phyloP scores from a whole-genome alignment of 2,113 vertebrate genomes.

The Mobula hypostoma region DNA sequence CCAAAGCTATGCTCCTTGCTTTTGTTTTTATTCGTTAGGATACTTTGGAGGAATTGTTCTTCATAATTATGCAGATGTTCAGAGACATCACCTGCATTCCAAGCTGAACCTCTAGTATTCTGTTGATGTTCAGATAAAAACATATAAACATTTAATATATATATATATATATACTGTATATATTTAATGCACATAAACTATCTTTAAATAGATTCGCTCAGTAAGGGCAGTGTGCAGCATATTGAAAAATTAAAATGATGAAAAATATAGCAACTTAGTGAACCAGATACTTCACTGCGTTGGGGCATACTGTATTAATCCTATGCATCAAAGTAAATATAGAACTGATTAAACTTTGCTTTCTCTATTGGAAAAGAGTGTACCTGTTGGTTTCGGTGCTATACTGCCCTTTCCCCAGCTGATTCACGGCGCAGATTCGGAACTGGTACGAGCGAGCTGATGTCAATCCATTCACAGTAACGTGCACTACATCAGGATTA shows the following conservation, averaged over 20 bases:
- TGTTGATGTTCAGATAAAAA: neutral
- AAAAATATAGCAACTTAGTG: neutral
- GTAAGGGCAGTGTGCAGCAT: neutral
- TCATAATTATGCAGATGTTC: neutral
- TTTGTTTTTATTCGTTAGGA: neutral
- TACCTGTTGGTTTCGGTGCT: slow-evolving; percentile 84
- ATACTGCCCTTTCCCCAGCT: slow-evolving; percentile 88
- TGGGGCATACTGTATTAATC: neutral
- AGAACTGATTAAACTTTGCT: neutral
- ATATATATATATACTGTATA: no score
- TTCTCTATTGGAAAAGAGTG: neutral
- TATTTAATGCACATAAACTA: no score
- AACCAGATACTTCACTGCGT: neutral
- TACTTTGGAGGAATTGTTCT: neutral
- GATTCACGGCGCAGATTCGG: slow-evolving; percentile 83
- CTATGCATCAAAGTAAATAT: neutral
- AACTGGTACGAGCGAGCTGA: slow-evolving; percentile 92
- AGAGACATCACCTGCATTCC: neutral
- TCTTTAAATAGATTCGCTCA: no score
- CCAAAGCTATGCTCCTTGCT: neutral
- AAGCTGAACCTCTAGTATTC: neutral
- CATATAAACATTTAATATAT: neutral
- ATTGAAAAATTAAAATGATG: neutral
- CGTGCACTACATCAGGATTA: slow-evolving; percentile 59
- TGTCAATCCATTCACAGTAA: slow-evolving; percentile 77